Base-by-base conservation (phyloP, 2,113 vertebrate species). In the Gambusia holbrooki region DNA sequence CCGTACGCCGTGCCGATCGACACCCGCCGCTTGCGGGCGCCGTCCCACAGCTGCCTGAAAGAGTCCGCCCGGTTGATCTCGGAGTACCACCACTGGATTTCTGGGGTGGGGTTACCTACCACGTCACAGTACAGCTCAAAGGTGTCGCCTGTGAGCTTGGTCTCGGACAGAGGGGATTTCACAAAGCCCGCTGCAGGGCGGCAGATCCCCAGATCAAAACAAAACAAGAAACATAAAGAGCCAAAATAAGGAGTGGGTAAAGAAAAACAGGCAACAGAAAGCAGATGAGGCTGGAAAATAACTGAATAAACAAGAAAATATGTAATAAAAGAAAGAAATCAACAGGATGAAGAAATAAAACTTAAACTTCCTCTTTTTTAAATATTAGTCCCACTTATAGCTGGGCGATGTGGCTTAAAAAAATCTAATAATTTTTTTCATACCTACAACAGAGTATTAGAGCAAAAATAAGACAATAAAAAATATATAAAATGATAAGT, bases 31-130 rank as follows among this genome's bases (percentile, higher is more conserved):
- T 96, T 98, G 79, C 96, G 95, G 82, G 97, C 96, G 69, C 96
- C 96, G 80, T 98, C 95, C 96, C 97, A 98, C 93, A 98, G 95
- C 93, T 98, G 97, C 94, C 96, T 95, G 96, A 99, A 99, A 93
- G 96, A 96, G 93, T 97, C 97, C 67, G 95, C 96, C 81, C 95
- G 95, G 96, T 99, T 98, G 92, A 96, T 95, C 95, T 98, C 97
- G 29, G 96, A 96, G 88, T 98, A 98, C 97, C 97, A 99, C 97
- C 98, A 99, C 95, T 99, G 98, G 96, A 99, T 97, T 95, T 99
- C 98, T 69, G 98, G 98, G 86, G 96, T 97, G 93, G 98, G 97
- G 91, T 90, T 96, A 89, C 97, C 97, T 92, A 97, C 95, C 91
- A 97, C 97, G 72, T 98, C 97, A 95, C 97, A 98, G 96, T 97